A percentile compares a stretch with the other conserved stretches of the same genome.
phyloP scores from a whole-genome alignment of 2,797 vertebrate genomes.

The Gambusia yucatana region DNA sequence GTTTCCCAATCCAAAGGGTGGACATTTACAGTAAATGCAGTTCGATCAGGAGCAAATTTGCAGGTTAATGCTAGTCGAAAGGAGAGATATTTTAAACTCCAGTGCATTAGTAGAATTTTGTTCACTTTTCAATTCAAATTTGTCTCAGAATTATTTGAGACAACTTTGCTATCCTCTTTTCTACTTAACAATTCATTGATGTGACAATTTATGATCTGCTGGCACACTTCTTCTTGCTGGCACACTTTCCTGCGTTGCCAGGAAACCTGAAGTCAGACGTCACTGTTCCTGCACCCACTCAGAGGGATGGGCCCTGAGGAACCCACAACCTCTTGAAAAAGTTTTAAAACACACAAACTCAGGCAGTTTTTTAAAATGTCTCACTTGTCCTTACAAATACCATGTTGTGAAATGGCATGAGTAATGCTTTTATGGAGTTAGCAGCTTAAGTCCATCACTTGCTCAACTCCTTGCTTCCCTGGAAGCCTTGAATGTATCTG shows the following conservation, averaged over 20 bases:
- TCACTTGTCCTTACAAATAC: neutral
- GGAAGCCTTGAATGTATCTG: conserved; percentile 34
- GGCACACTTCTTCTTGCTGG: neutral
- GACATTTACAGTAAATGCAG: neutral
- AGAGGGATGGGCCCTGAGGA: neutral
- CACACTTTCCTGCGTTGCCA: neutral
- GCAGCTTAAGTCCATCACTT: conserved; percentile 33
- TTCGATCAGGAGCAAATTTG: neutral
- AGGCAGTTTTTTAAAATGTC: neutral
- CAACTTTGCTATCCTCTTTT: neutral
- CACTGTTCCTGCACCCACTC: conserved; percentile 16
- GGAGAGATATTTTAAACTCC: neutral
- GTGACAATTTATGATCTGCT: neutral
- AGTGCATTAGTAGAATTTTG: neutral
- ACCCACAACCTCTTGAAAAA: neutral
- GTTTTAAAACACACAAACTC: neutral
- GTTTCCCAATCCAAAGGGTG: neutral
- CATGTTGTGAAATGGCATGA: conserved; percentile 56
- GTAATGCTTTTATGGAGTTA: conserved; percentile 36
- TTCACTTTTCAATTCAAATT: neutral
- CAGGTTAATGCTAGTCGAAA: neutral
- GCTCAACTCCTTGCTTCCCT: conserved; percentile 21
- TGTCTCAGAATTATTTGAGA: neutral
- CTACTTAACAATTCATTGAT: neutral
- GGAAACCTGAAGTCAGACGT: conserved; percentile 16